phyloP scores from a whole-genome alignment of 2,797 vertebrate species.

The Diglossa cyanea region DNA sequence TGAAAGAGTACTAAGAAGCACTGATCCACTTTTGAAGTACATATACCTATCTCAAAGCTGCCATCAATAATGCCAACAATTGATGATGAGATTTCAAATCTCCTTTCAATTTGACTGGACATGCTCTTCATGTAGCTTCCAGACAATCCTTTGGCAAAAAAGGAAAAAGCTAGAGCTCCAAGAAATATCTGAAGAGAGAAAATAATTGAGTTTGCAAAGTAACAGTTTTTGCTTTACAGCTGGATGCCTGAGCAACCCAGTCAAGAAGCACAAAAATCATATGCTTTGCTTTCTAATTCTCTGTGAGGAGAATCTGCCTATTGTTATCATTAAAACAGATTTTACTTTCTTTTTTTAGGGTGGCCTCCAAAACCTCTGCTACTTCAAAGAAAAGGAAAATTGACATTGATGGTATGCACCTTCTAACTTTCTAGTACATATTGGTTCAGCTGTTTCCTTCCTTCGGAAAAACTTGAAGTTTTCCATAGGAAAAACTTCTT shows the following conservation, averaged over 20 bases:
- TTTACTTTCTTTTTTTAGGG: not conserved
- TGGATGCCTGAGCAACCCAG: not conserved
- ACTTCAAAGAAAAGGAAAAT: not conserved
- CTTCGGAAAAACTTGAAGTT: not conserved
- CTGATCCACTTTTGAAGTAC: not conserved
- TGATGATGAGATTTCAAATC: slow-evolving; percentile 92
- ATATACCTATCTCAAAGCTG: slow-evolving; percentile 93
- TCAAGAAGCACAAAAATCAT: not conserved
- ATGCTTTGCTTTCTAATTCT: not conserved
- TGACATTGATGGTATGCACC: not conserved
- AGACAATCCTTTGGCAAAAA: slow-evolving; percentile 89
- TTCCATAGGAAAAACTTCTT: not conserved
- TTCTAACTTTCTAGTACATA: not conserved
- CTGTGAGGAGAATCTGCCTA: not conserved
- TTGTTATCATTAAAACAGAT: not conserved
- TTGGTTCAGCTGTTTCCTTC: not conserved
- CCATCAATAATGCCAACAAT: slow-evolving; percentile 91
- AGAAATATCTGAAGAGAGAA: slow-evolving; percentile 85
- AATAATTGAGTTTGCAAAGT: not conserved
- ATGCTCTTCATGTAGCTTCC: slow-evolving; percentile 94
- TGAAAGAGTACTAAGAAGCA: not conserved
- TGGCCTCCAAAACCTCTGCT: not conserved
- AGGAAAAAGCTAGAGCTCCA: slow-evolving; percentile 87
- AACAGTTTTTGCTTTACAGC: not conserved
- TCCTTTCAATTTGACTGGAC: slow-evolving; percentile 91